Percentiles rank a stretch among this genome's conserved stretches.
phyloP scores from a whole-genome alignment of 2,113 vertebrate genomes.

The Embiotoca jacksoni region DNA sequence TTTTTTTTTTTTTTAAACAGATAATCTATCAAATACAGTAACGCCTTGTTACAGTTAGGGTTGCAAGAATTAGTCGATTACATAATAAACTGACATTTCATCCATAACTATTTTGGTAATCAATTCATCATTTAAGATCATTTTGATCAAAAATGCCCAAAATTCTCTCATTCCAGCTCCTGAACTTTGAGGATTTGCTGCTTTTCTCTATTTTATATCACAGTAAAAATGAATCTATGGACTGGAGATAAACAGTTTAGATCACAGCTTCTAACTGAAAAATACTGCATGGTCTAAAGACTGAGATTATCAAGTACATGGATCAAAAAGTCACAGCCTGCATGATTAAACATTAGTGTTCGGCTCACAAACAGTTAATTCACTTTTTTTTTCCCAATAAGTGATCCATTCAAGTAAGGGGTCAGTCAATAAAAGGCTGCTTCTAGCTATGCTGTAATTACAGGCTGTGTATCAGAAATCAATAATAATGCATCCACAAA shows the following conservation, averaged over 20 bases:
- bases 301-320: neutral
- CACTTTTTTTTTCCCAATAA: neutral
- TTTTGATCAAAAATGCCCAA: no score
- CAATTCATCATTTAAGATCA: no score
- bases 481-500: slow-evolving; percentile 5
- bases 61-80: no score
- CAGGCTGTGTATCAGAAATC: slow-evolving; percentile 15
- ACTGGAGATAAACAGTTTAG: neutral
- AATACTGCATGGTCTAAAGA: neutral
- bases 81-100: no score
- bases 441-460: neutral
- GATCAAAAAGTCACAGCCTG: rapidly evolving
- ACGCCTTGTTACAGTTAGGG: no score
- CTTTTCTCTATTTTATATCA: no score
- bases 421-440: slow-evolving; percentile 9
- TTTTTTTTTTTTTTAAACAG: no score
- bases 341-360: slow-evolving; percentile 2
- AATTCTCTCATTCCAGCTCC: no score
- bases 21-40: no score
- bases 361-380: slow-evolving; percentile 5
- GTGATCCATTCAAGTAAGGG: neutral
- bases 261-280: neutral
- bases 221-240: no score
- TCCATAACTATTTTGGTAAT: no score
- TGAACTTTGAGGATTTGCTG: no score